Percentiles rank a stretch among this genome's conserved stretches.
phyloP scores from a whole-genome alignment of 2,113 vertebrate genomes.

The Anhinga rufa region DNA sequence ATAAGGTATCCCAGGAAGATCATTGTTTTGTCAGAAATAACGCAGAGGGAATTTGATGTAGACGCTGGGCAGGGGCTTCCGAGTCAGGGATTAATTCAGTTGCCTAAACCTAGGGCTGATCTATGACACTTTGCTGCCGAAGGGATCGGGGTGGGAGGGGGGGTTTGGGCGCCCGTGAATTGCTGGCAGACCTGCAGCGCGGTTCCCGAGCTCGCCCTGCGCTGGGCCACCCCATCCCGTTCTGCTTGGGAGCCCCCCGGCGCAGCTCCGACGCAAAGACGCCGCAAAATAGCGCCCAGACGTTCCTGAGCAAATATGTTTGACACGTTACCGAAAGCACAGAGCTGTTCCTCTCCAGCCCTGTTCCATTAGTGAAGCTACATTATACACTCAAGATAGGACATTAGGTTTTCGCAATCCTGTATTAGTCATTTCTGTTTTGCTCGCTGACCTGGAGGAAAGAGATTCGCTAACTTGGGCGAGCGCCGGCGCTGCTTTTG shows the following conservation, averaged over 20 bases:
- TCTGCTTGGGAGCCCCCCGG: neutral
- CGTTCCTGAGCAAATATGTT: neutral
- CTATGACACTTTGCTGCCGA: rapidly evolving
- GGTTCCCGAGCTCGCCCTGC: rapidly evolving
- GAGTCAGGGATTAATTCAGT: neutral
- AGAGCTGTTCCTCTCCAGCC: neutral
- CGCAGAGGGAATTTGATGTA: neutral
- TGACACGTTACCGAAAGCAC: neutral
- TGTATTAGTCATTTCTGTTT: neutral
- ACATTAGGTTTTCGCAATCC: neutral
- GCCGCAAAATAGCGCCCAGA: neutral
- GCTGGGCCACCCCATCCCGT: rapidly evolving
- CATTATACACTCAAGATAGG: neutral
- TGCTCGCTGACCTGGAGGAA: neutral
- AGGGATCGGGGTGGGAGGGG: neutral
- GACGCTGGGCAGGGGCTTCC: neutral
- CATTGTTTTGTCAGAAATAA: neutral
- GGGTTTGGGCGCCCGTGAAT: rapidly evolving
- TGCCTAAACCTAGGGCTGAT: neutral
- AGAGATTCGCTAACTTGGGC: neutral
- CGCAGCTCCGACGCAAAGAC: neutral
- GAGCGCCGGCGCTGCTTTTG: neutral
- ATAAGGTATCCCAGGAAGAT: neutral
- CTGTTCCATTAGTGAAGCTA: neutral
- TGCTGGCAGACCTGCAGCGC: rapidly evolving